Evolutionary conservation across 2,113 vertebrate species (phyloP), one percentile per base, ranked within the genome.

Genomic region (Oxyura jamaicensis): DNA sequence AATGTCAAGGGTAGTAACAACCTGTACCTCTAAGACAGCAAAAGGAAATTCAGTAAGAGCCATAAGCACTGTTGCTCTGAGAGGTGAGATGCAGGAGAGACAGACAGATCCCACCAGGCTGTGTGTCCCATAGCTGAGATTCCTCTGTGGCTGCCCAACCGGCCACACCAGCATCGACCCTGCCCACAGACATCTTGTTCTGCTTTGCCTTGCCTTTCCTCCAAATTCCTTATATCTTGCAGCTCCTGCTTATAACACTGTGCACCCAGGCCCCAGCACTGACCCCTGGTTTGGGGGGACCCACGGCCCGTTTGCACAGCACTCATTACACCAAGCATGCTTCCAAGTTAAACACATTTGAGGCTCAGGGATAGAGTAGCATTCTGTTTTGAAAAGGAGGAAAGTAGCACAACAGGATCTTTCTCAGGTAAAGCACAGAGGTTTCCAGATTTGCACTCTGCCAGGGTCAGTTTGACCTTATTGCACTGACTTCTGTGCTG

Each of bases 221-320:
- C 53, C 83, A 35, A 39, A 31, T n/a, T 66, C 44, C 33, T 21
- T 29, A 39, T 26, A 31, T 71, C 66, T 59, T 42, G 48, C 53
- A 80, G 42, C 16, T 86, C 59, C 53, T 50, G 31, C 18, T 71
- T 8, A 0, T 29, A 53, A n/a, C n/a, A 33, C 55, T 18, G 9
- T 2, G 20, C 25, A 74, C 13, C 19, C 42, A 9, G 39, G 36
- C 71, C 56, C 17, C 56, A 69, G 44, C 31, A 44, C 17, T 48
- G 25, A 42, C 25, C 10, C 0, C 0, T 36, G 56, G 22, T 56
- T 3, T 72, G 10, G 26, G n/a, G 12, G 31, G 3, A 39, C 5
- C 7, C 11, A 5, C 11, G 28, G 12, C 5, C 28, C 46, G 0
- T 29, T 83, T 56, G 41, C 2, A 7, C 25, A 52, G 22, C 0